A percentile compares a stretch with the other conserved stretches of the same genome.
Evolutionary conservation across 1,140 invertebrate genomes (phyloP).

Genomic region (Aphelenchoides besseyi): DNA sequence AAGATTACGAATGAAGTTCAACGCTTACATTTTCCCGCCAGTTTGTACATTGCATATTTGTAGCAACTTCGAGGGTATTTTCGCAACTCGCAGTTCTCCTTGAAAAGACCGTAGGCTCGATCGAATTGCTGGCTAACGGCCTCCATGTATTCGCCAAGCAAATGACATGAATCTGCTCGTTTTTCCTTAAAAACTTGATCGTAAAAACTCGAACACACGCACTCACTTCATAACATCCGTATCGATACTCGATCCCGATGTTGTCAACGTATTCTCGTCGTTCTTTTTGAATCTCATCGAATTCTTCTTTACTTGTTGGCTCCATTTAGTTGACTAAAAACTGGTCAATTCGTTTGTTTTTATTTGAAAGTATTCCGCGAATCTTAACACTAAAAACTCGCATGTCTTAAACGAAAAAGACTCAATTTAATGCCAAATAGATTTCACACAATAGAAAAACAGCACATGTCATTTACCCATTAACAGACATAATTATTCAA

Average conservation of each 20-base stretch:
- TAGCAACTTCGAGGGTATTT: constrained; percentile 56
- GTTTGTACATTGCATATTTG: constrained; percentile 53
- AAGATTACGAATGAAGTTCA: constrained; percentile 14
- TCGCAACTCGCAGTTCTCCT: constrained; percentile 50
- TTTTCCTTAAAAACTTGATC: constrained; percentile 54
- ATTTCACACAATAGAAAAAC: not conserved
- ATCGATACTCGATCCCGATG: constrained; percentile 60
- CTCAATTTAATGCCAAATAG: too few species aligned
- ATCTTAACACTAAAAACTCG: not conserved
- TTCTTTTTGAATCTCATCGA: constrained; percentile 47
- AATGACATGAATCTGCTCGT: constrained; percentile 58
- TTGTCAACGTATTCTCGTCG: constrained; percentile 58
- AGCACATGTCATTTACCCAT: constrained; percentile 5
- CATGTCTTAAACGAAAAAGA: not conserved
- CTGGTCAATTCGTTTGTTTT: constrained; percentile 1
- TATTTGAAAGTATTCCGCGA: not conserved
- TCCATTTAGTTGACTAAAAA: too few species aligned
- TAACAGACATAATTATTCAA: not conserved
- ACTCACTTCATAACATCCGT: constrained; percentile 56
- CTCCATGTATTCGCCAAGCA: constrained; percentile 56
- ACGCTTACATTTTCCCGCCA: constrained; percentile 47
- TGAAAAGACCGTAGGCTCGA: constrained; percentile 45
- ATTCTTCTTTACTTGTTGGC: constrained; percentile 36
- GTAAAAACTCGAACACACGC: not conserved
- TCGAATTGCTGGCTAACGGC: constrained; percentile 52